Base-by-base conservation (phyloP, 2,113 vertebrate genomes). In the Sander lucioperca region DNA sequence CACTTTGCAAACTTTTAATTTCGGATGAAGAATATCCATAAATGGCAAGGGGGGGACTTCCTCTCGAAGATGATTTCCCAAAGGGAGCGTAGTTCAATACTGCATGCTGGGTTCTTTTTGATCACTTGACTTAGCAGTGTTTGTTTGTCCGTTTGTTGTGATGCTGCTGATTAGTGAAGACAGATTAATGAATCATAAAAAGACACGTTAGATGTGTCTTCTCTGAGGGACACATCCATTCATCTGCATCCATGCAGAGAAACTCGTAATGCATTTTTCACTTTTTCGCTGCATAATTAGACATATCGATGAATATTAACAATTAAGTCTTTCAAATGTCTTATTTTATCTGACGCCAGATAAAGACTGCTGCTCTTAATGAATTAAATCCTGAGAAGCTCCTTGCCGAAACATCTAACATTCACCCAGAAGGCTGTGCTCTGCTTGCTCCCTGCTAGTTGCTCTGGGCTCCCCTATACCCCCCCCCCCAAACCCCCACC, bases 261-360 rank as follows among this genome's bases (percentile, higher is more conserved):
- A 81, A 48, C 73, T 23, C 19, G 0, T 75, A 56, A 92, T 95
- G 8, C 85, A 93, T 95, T 91, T 95, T 94, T 93, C 67, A 89
- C 73, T 79, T 64, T 64, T 74, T 62, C 33, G 30, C 78, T 79
- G 88, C 73, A 91, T 93, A 93, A 94, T 94, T 95, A 90, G 77
- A 93, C 86, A 63, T 86, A 91, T 91, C 81, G 89, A 94, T 95
- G 80, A 95, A 94, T 95, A 95, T 95, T 95, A 93, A 94, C 91
- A 94, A 93, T 94, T 92, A 89, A 88, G 88, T 80, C 85, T 90
- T 91, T 88, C 89, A 92, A 92, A 92, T 63, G 86, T 90, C 83
- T 92, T 75, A 90, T 92, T 92, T 95, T 79, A 95, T 94, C 89
- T 74, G 71, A 70, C 67, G 93, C 94, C 94, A 96, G 89, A 91